Percentiles rank a stretch among this genome's conserved stretches.
Conservation (phyloP, 2,888 invertebrate species). For the Tinea trinotella region DNA sequence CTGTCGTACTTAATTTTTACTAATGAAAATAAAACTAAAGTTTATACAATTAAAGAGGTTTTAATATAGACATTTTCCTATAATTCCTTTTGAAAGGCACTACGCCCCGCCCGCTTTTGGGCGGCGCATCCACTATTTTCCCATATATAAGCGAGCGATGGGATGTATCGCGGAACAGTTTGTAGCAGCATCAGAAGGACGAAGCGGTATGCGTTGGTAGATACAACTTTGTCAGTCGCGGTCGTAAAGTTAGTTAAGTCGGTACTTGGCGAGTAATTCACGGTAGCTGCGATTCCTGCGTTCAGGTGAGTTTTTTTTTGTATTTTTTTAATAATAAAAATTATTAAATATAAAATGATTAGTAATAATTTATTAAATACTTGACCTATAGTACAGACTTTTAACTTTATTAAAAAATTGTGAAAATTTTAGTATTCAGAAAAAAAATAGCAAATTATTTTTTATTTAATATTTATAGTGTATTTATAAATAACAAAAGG, state of each 20-base stretch:
- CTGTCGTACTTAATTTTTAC: too few relatives aligned
- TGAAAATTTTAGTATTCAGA: too few relatives aligned
- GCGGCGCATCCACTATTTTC: conserved; percentile 1
- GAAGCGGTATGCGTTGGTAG: background rate
- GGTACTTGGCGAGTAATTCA: background rate
- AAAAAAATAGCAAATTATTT: too few relatives aligned
- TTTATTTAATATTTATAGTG: too few relatives aligned
- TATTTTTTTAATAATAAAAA: background rate
- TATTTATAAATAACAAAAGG: too few relatives aligned
- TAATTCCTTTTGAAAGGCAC: too few relatives aligned
- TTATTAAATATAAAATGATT: background rate
- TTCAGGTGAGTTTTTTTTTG: background rate
- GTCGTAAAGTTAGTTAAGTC: background rate
- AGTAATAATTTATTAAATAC: background rate
- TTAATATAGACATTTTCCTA: too few relatives aligned
- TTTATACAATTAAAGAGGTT: too few relatives aligned
- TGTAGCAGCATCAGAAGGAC: background rate
- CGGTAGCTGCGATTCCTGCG: background rate
- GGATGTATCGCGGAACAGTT: background rate
- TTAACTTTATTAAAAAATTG: too few relatives aligned
- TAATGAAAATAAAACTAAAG: too few relatives aligned
- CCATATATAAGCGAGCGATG: conserved; percentile 6
- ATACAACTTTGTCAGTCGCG: background rate
- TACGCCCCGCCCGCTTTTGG: conserved; percentile 6
- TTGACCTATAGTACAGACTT: too few relatives aligned